Evolutionary conservation across 2,797 vertebrate genomes (phyloP), one percentile per base, ranked within the genome.

Genomic region (Ciconia nigra): DNA sequence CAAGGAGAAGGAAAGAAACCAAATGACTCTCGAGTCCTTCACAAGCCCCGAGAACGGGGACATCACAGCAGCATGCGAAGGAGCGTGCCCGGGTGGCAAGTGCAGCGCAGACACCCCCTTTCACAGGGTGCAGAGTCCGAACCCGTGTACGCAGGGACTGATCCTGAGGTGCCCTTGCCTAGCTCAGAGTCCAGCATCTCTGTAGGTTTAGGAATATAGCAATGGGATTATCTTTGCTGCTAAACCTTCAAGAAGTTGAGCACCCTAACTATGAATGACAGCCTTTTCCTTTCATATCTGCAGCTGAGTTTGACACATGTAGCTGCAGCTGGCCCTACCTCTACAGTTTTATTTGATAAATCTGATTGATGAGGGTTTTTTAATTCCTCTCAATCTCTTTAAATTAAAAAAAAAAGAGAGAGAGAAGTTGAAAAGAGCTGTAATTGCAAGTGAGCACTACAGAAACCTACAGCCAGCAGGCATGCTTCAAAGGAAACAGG

Each of bases 311-410:
- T 85, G 88, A 95, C 89, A 90, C 26, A 57, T 85, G 89, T 96
- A 91, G 96, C 67, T 89, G 90, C 95, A 97, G 95, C 95, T 96
- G 90, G 93, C 93, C 82, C 76, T 96, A 94, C 90, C 90, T 95
- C 95, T 81, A 83, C 74, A 89, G 87, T 92, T 93, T 96, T 85
- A 90, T 91, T 96, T 94, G 94, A 96, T 96, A 96, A 95, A 91
- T 97, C 83, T 94, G 90, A 97, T 85, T 92, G 93, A 96, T 93
- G 87, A 77, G 44, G 47, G 21, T 17, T 78, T 94, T 93, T 92
- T 71, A 96, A 94, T 97, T 96, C 59, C 74, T 94, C 91, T 96
- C 92, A 90, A 88, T 94, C 81, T 96, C 69, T 96, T 95, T 96
- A 95, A 95, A 90, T 95, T 89, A 78, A 84, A 95, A 88, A 73